Evolutionary conservation across 2,797 vertebrate genomes (phyloP).

Genomic region (Gorsachius magnificus): DNA sequence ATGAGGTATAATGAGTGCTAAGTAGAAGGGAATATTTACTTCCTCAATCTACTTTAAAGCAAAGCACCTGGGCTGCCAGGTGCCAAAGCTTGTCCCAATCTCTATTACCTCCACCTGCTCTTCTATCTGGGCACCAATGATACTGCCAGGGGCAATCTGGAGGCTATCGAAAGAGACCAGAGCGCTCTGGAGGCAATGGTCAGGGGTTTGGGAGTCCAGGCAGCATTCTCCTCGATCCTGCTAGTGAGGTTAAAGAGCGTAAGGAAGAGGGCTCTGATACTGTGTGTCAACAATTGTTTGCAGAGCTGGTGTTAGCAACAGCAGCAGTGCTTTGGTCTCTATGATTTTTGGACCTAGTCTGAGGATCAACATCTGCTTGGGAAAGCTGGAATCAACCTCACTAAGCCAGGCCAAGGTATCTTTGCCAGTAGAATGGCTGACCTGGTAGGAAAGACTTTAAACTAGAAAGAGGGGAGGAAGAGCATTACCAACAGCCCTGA

Average conservation of each 20-base stretch:
- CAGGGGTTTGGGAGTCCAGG: rapidly evolving
- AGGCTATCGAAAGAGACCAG: too few species aligned
- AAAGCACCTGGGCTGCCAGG: not conserved
- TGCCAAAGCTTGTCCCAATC: not conserved
- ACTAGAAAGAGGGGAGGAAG: not conserved
- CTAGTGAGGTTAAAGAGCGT: too few species aligned
- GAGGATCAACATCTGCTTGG: not conserved
- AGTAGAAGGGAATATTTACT: rapidly evolving
- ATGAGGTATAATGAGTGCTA: rapidly evolving
- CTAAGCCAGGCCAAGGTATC: not conserved
- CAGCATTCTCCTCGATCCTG: not conserved
- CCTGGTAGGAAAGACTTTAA: not conserved
- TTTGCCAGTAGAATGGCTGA: not conserved
- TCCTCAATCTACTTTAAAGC: not conserved
- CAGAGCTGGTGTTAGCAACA: not conserved
- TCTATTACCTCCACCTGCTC: not conserved
- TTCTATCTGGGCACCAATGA: rapidly evolving
- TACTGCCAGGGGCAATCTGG: not conserved
- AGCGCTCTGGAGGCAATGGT: not conserved
- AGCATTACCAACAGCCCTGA: not conserved
- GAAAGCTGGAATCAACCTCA: not conserved
- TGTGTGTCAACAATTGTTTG: not conserved
- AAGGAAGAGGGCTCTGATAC: not conserved
- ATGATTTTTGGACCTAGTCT: not conserved
- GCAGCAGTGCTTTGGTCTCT: not conserved